These are phyloP conservation scores for Aurelia aurita complex sp. Pacific DNA, from an alignment of 30 jellyfish, hydroid and myxozoan genomes.

Conservation along the genomic window DNA sequence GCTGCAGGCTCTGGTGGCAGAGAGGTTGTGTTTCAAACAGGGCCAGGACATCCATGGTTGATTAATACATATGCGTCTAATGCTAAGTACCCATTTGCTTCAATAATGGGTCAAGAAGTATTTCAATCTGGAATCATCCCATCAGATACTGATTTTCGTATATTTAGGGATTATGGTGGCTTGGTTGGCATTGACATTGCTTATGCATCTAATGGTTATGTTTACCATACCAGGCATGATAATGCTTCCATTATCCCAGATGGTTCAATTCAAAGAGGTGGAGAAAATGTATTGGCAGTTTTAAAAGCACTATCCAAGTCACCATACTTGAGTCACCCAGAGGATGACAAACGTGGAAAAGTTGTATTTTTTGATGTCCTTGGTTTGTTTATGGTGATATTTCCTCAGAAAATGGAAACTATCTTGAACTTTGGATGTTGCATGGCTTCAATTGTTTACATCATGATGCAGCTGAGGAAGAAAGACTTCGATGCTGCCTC, in stretches of 20 bases:
- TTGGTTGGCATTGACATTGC: slow-evolving; percentile 95
- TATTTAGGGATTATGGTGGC: slow-evolving; percentile 85
- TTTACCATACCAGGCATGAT: slow-evolving; percentile 92
- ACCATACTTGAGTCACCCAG: slow-evolving; percentile 64
- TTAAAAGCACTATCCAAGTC: slow-evolving; percentile 70
- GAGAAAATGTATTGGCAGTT: slow-evolving; percentile 85
- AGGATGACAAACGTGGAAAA: slow-evolving; percentile 72
- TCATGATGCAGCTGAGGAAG: slow-evolving; percentile 8
- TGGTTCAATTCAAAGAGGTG: slow-evolving; percentile 92
- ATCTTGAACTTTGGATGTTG: slow-evolving; percentile 30
- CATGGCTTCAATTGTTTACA: slow-evolving; percentile 30
- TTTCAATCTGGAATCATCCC: slow-evolving; percentile 94
- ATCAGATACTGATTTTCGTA: slow-evolving; percentile 96
- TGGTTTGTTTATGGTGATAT: slow-evolving; percentile 73
- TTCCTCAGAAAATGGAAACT: slow-evolving; percentile 64
- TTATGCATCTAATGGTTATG: slow-evolving; percentile 91
- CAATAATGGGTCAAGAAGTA: slow-evolving; percentile 94
- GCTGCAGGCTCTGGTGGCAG: slow-evolving; percentile 99
- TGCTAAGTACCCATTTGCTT: slow-evolving; percentile 89
- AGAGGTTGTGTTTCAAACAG: slow-evolving; percentile 95
- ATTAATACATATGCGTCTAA: slow-evolving; percentile 76
- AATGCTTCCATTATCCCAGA: slow-evolving; percentile 78
- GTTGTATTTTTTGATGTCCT: slow-evolving; percentile 83
- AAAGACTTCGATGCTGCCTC: background rate
- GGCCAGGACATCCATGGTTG: slow-evolving; percentile 99